A percentile compares a stretch with the other conserved stretches of the same genome.
These are phyloP conservation scores for Nyctalus aviator DNA, from an alignment of 2,797 vertebrate species.

Conservation along the genomic window DNA sequence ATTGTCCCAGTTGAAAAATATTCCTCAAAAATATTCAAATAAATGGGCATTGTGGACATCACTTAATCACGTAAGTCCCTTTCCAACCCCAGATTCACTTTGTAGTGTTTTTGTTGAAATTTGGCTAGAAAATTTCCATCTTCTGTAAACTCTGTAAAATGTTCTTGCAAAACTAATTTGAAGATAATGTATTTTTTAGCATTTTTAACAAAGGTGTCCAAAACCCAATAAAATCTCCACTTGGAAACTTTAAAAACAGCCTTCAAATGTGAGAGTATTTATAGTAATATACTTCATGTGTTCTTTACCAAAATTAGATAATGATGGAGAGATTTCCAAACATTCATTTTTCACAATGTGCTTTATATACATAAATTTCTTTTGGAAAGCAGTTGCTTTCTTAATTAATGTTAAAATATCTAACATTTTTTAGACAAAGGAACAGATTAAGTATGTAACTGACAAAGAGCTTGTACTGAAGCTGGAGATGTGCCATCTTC, in stretches of 20 bases:
- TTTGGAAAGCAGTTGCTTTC: conserved; percentile 53
- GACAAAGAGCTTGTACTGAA: background rate
- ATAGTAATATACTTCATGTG: conserved; percentile 56
- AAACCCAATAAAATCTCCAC: conserved; percentile 63
- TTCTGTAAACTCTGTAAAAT: conserved; percentile 71
- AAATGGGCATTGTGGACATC: background rate
- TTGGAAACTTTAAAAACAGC: conserved; percentile 66
- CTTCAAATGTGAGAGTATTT: conserved; percentile 63
- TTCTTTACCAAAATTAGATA: conserved; percentile 70
- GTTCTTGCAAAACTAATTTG: conserved; percentile 75
- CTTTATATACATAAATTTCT: conserved; percentile 36
- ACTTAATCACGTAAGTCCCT: conserved; percentile 43
- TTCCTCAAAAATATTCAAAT: conserved; percentile 30
- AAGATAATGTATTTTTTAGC: conserved; percentile 74
- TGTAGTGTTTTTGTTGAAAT: conserved; percentile 62
- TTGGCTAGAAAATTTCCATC: conserved; percentile 64
- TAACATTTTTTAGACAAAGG: background rate
- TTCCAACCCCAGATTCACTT: conserved; percentile 64
- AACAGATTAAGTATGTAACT: background rate
- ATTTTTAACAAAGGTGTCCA: conserved; percentile 69
- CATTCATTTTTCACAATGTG: conserved; percentile 50
- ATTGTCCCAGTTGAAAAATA: conserved; percentile 43
- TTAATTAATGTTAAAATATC: conserved; percentile 58
- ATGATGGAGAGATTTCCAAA: conserved; percentile 69
- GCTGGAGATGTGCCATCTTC: background rate